Conservation (phyloP, 2,888 invertebrate genomes). For the Ectropis crepuscularia region DNA sequence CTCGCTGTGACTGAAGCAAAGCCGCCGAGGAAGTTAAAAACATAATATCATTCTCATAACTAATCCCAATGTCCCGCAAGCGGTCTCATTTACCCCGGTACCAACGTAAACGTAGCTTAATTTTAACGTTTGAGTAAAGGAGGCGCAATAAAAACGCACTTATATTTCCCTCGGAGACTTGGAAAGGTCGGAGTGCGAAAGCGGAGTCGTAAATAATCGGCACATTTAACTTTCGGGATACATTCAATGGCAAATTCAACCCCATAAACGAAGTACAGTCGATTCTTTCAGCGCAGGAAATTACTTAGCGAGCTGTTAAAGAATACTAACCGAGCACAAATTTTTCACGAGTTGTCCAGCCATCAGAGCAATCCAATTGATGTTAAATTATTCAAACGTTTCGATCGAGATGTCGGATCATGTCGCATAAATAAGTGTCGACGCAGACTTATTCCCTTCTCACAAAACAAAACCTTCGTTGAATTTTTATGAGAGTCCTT, state of each 20-base stretch:
- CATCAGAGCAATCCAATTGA: conserved; percentile 53
- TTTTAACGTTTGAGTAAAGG: conserved; percentile 60
- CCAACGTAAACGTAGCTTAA: conserved; percentile 57
- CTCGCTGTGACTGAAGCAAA: conserved; percentile 34
- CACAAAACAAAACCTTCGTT: conserved; percentile 31
- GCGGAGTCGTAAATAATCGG: conserved; percentile 67
- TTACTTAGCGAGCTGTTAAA: conserved; percentile 41
- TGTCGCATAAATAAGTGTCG: conserved; percentile 31
- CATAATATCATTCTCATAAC: conserved; percentile 41
- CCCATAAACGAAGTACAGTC: conserved; percentile 58
- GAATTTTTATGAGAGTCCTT: conserved; percentile 28
- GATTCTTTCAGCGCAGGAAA: conserved; percentile 53
- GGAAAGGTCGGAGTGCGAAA: conserved; percentile 53
- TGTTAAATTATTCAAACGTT: conserved; percentile 56
- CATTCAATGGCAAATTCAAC: conserved; percentile 60
- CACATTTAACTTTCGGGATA: conserved; percentile 62
- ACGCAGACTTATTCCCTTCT: conserved; percentile 27
- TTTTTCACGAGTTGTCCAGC: conserved; percentile 47
- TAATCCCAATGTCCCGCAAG: conserved; percentile 43
- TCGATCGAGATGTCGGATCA: conserved; percentile 46
- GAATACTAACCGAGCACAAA: conserved; percentile 41
- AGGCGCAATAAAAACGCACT: conserved; percentile 58
- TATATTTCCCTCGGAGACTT: conserved; percentile 56
- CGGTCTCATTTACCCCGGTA: conserved; percentile 44
- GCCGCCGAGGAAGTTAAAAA: conserved; percentile 40